phyloP scores from a whole-genome alignment of 2,113 vertebrate species.

The Columba livia region DNA sequence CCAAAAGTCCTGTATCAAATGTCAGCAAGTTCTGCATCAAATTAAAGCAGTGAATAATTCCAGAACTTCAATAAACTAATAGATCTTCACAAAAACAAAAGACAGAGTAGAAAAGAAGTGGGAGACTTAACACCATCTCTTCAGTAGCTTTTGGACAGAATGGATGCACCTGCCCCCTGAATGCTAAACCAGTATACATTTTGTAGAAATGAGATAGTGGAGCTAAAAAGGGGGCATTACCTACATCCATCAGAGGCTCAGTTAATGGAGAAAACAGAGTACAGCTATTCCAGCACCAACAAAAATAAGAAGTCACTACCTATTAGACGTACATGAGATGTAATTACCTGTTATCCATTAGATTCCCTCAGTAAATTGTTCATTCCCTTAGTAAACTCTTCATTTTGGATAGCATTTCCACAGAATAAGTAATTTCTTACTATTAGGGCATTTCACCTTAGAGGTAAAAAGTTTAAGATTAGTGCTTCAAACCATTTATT shows the following conservation, averaged over 20 bases:
- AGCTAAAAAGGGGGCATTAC: background rate
- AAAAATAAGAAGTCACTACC: background rate
- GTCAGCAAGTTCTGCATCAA: background rate
- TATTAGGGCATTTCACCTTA: background rate
- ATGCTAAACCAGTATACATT: background rate
- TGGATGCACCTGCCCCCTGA: background rate
- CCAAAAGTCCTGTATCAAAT: background rate
- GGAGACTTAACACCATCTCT: background rate
- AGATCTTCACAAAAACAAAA: background rate
- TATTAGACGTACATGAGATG: background rate
- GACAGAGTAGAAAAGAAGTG: background rate
- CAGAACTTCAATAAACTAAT: background rate
- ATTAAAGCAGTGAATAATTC: background rate
- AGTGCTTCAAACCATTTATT: background rate
- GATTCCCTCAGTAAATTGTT: background rate
- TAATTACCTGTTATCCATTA: background rate
- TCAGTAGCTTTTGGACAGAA: background rate
- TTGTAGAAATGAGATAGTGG: background rate
- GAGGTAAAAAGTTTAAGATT: background rate
- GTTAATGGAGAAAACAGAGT: background rate
- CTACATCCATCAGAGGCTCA: background rate
- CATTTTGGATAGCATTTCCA: background rate
- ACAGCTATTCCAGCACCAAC: background rate
- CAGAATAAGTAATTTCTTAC: background rate
- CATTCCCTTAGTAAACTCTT: background rate